Percentiles rank a stretch among this genome's conserved stretches.
Conservation (phyloP, 2,888 invertebrate genomes). For the Heliothis peltigera region DNA sequence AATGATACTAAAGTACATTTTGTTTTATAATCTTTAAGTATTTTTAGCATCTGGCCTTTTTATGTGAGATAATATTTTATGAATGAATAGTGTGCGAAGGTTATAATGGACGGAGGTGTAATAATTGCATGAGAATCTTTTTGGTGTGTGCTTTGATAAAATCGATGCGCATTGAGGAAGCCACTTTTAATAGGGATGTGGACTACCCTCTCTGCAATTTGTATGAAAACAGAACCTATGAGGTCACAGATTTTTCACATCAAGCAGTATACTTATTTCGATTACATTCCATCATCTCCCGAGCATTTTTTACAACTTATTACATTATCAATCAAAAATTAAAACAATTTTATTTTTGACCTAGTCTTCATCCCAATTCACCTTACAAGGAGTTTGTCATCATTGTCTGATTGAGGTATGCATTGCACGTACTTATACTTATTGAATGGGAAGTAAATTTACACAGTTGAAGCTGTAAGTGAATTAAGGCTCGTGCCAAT, state of each 20-base stretch:
- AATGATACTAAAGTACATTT: constrained; percentile 48
- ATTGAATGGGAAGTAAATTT: neutral
- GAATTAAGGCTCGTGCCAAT: constrained; percentile 1
- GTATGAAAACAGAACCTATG: no score
- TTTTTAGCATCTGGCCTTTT: constrained; percentile 50
- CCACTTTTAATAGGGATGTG: no score
- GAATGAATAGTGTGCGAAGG: constrained; percentile 59
- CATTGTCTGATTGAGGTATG: neutral
- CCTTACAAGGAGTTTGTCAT: neutral
- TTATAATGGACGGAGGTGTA: constrained; percentile 42
- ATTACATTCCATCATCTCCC: no score
- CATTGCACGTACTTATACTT: no score
- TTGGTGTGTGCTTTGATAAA: no score
- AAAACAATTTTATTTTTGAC: no score
- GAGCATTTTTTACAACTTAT: no score
- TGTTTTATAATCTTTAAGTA: constrained; percentile 52
- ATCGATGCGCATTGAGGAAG: neutral
- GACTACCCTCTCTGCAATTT: no score
- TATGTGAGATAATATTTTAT: constrained; percentile 55
- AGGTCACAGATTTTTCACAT: no score
- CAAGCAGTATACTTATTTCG: no score
- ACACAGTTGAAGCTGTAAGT: neutral
- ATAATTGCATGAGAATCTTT: constrained; percentile 36
- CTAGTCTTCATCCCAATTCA: no score
- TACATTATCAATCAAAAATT: no score